These are phyloP conservation scores for Tetranychus piercei DNA, from an alignment of 2,888 invertebrate species.

Conservation along the genomic window DNA sequence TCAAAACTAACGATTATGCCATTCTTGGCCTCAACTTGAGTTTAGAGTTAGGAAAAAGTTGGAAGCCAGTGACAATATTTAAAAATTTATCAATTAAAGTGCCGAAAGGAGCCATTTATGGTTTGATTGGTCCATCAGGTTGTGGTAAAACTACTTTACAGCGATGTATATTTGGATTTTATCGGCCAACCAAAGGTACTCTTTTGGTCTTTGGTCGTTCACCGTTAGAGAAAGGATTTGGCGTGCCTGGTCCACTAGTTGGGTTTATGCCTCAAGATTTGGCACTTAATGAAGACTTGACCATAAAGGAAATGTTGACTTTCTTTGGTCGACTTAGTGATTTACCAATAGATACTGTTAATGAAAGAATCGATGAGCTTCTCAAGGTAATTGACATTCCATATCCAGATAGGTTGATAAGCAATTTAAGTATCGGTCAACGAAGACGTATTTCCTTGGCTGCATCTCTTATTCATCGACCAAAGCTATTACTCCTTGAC, in stretches of 20 bases:
- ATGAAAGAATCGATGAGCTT: slow-evolving; percentile 10
- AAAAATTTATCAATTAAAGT: not conserved
- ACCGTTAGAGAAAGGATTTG: not conserved
- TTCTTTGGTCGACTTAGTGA: slow-evolving; percentile 15
- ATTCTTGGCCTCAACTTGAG: slow-evolving; percentile 2
- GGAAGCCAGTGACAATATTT: not conserved
- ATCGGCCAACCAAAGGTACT: not conserved
- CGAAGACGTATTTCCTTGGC: slow-evolving; percentile 77
- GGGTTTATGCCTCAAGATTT: slow-evolving; percentile 19
- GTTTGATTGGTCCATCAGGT: slow-evolving; percentile 6
- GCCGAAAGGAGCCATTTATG: not conserved
- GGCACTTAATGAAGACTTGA: slow-evolving; percentile 19
- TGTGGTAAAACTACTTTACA: slow-evolving; percentile 7
- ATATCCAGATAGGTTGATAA: not conserved
- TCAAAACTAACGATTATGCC: not conserved
- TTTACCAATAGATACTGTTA: not conserved
- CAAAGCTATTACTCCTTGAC: slow-evolving; percentile 59
- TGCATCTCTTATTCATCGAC: slow-evolving; percentile 77
- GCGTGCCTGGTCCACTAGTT: slow-evolving; percentile 10
- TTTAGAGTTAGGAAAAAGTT: not conserved
- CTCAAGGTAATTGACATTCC: slow-evolving; percentile 11
- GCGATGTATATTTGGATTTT: slow-evolving; percentile 7
- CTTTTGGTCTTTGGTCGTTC: not conserved
- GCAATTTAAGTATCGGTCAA: slow-evolving; percentile 51
- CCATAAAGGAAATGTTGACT: slow-evolving; percentile 13